Conservation (phyloP, 2,113 vertebrate genomes). For the Nothobranchius kuhntae region DNA sequence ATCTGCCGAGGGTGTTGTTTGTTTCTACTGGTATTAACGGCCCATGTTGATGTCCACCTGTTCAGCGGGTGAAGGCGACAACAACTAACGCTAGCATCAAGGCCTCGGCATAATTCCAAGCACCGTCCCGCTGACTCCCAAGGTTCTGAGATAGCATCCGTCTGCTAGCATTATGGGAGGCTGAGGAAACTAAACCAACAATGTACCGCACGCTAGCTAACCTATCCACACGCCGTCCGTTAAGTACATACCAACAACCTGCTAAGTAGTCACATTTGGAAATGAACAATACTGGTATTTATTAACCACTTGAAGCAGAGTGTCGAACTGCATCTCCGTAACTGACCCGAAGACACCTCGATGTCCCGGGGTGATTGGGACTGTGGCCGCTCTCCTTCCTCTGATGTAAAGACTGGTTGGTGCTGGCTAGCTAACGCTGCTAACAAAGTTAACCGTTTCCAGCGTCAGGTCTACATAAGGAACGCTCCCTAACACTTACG, state of each 20-base stretch:
- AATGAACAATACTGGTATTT: neutral
- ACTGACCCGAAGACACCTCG: slow-evolving; percentile 76
- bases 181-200: slow-evolving; percentile 22
- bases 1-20: neutral
- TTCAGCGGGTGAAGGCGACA: slow-evolving; percentile 55
- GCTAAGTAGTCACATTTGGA: neutral
- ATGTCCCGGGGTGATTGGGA: slow-evolving; percentile 69
- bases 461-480: slow-evolving; percentile 54
- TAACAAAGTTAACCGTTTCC: slow-evolving; percentile 65
- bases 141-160: slow-evolving; percentile 26
- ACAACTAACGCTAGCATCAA: slow-evolving; percentile 66
- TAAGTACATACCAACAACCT: neutral
- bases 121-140: slow-evolving; percentile 55
- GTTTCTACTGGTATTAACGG: neutral
- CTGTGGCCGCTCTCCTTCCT: slow-evolving; percentile 59
- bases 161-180: slow-evolving; percentile 36
- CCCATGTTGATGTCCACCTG: slow-evolving; percentile 53
- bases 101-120: slow-evolving; percentile 69
- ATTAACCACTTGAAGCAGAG: neutral
- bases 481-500: slow-evolving; percentile 22
- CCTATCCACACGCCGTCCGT: neutral
- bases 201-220: slow-evolving; percentile 16
- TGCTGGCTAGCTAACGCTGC: slow-evolving; percentile 63
- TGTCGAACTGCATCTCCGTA: slow-evolving; percentile 5
- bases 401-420: slow-evolving; percentile 61